Base-by-base conservation (phyloP, 1,140 invertebrate genomes). In the Orchesella cincta region DNA sequence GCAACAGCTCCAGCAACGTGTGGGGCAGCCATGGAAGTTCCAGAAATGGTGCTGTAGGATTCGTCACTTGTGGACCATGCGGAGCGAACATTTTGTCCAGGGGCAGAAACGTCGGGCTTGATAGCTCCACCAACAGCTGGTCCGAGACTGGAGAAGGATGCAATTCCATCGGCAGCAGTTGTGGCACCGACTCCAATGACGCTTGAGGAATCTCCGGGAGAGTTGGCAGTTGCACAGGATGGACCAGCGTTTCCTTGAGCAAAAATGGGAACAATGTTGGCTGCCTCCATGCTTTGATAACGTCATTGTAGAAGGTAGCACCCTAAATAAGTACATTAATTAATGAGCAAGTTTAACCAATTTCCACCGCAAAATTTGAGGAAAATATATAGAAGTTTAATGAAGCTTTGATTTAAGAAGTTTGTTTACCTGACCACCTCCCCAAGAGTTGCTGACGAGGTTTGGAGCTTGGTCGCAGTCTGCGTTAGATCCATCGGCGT, bases 381-480 rank as follows among this genome's bases (percentile, higher is more conserved):
- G n/a, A n/a, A n/a, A n/a, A n/a, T n/a, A n/a, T n/a, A n/a, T n/a
- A n/a, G n/a, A n/a, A n/a, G n/a, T n/a, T n/a, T n/a, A n/a, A n/a
- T n/a, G n/a, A n/a, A n/a, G n/a, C n/a, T n/a, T n/a, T n/a, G n/a
- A n/a, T n/a, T 46, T 20, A 8, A 46, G 8, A 46, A 12, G 8
- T 12, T 8, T 46, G 39, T 46, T 46, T 12, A 8, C 39, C 39
- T 46, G 16, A 29, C 28, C 64, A 0, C 67, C 64, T 29, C 64
- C 64, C 62, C 67, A 76, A 18, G 34, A 23, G 20, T 76, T 76
- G 64, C 29, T 51, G 12, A 78, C 72, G 0, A 78, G 34, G 16
- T 74, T 29, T 20, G 76, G 76, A 31, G 76, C 73, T 52, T 78
- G 36, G 5, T 36, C 52, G 29, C 76, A 78, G 31, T 78, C 64